Conservation (phyloP, 1,140 invertebrate species). For the Saccostrea glomerata region DNA sequence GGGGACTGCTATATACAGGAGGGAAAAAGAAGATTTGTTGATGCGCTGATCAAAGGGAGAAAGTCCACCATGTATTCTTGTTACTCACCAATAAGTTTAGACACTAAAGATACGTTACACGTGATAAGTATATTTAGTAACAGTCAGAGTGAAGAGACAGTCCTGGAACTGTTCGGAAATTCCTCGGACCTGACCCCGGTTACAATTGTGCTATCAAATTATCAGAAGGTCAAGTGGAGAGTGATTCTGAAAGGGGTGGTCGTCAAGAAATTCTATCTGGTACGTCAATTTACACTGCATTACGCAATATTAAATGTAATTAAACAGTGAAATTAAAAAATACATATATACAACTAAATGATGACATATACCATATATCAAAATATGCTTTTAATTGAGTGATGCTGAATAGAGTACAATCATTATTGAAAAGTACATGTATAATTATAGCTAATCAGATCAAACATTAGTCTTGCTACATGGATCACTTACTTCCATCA, state of each 20-base stretch:
- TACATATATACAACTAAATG: not conserved
- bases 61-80: not conserved
- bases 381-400: not conserved
- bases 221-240: not conserved
- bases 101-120: not conserved
- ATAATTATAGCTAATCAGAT: not conserved
- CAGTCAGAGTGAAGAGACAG: not conserved
- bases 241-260: not conserved
- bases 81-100: not conserved
- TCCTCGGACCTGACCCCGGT: not conserved
- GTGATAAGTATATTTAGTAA: not conserved
- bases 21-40: not conserved
- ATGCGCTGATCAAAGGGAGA: not conserved
- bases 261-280: not conserved
- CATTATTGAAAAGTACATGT: not conserved
- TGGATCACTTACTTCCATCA: no score
- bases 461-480: not conserved
- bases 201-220: not conserved
- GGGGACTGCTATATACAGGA: constrained; percentile 16
- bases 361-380: not conserved
- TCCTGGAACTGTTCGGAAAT: not conserved
- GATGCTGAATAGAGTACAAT: not conserved
- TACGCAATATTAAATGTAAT: not conserved
- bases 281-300: not conserved
- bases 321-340: not conserved